Percentiles rank a stretch among this genome's conserved stretches.
phyloP scores from a whole-genome alignment of 1,140 invertebrate species.

The Charaxes varanes region DNA sequence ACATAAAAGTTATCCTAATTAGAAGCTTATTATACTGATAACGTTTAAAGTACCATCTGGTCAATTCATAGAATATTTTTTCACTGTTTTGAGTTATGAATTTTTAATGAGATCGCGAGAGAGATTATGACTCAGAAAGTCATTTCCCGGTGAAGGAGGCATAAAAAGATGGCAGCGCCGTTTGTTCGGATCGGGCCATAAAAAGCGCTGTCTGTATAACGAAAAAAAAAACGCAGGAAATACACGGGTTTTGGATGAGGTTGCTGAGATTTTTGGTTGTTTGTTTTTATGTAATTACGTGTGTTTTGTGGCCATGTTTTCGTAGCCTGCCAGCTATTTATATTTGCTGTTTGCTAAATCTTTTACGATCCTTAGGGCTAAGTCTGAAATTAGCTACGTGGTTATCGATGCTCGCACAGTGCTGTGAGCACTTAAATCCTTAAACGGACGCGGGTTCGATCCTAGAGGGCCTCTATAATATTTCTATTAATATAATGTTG shows the following conservation, averaged over 20 bases:
- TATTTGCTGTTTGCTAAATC: slow-evolving; percentile 52
- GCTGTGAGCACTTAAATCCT: too few species aligned
- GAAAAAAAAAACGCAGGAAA: slow-evolving; percentile 12
- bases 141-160: slow-evolving; percentile 71
- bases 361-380: slow-evolving; percentile 8
- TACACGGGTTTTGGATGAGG: slow-evolving; percentile 7
- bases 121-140: slow-evolving; percentile 75
- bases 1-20: too few species aligned
- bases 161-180: slow-evolving; percentile 57
- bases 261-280: slow-evolving; percentile 20
- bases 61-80: too few species aligned
- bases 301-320: slow-evolving; percentile 36
- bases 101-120: slow-evolving; percentile 75
- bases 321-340: too few species aligned
- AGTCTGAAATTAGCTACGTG: neutral
- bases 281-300: slow-evolving; percentile 32
- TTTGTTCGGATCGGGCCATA: slow-evolving; percentile 49
- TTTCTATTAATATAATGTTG: too few species aligned
- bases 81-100: slow-evolving; percentile 74
- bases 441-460: too few species aligned
- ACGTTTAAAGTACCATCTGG: too few species aligned
- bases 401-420: too few species aligned
- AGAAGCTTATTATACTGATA: too few species aligned
- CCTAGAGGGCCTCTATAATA: too few species aligned
- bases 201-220: slow-evolving; percentile 23